Evolutionary conservation across 2,797 vertebrate species (phyloP).

Genomic region (Thripadectes ignobilis): DNA sequence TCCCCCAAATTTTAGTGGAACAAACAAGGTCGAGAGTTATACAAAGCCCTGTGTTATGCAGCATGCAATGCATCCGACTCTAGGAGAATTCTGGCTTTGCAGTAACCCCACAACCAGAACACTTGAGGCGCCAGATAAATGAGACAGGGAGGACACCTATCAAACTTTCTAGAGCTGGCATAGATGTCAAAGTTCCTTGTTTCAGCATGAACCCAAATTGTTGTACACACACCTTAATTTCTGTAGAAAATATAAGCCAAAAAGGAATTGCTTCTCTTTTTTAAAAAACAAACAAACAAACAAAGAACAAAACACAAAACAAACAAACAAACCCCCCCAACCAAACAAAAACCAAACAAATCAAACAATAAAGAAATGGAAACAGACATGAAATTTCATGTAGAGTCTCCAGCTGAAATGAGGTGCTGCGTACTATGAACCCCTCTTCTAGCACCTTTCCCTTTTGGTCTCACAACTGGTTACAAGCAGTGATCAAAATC

Average conservation of each 20-base stretch:
- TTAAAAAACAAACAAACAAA: background rate
- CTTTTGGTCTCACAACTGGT: background rate
- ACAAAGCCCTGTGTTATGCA: background rate
- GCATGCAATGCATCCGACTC: accelerated
- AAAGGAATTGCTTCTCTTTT: background rate
- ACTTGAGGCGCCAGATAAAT: background rate
- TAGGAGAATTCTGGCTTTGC: background rate
- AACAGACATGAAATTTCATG: background rate
- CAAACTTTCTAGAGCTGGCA: background rate
- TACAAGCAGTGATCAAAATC: background rate
- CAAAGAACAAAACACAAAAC: too few species aligned
- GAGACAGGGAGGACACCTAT: background rate
- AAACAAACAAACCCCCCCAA: too few species aligned
- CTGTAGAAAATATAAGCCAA: background rate
- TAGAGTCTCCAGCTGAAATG: background rate
- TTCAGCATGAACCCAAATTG: background rate
- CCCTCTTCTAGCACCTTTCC: background rate
- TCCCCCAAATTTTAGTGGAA: background rate
- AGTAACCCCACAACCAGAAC: background rate
- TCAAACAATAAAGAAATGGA: background rate
- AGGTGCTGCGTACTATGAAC: background rate
- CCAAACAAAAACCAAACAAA: too few species aligned
- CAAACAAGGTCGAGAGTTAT: background rate
- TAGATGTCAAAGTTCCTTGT: background rate
- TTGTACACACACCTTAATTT: background rate